A percentile compares a stretch with the other conserved stretches of the same genome.
Conservation (phyloP, 2,113 vertebrate genomes). For the Bettongia penicillata region DNA sequence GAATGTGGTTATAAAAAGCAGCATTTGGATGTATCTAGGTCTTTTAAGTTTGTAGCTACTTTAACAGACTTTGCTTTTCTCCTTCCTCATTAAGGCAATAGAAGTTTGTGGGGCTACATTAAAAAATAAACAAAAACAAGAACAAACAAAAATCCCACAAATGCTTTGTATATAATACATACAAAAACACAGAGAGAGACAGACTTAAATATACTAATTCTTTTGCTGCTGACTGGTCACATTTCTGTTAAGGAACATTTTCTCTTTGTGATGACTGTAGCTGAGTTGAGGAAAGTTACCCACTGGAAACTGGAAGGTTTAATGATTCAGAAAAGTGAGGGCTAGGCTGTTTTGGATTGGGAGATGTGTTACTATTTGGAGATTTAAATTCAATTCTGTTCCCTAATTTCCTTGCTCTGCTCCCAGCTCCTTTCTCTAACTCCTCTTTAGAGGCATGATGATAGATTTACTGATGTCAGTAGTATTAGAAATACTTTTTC, state of each 20-base stretch:
- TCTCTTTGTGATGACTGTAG: conserved; percentile 45
- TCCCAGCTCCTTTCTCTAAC: not conserved
- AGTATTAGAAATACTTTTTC: not conserved
- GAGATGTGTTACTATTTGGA: not conserved
- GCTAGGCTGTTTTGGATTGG: conserved; percentile 41
- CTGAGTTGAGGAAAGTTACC: conserved; percentile 69
- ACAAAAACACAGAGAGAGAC: not conserved
- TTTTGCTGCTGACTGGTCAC: conserved; percentile 61
- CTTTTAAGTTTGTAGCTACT: not conserved
- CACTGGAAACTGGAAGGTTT: conserved; percentile 38
- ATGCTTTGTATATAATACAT: not conserved
- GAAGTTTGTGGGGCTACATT: not conserved
- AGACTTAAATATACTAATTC: not conserved
- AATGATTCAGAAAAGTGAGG: conserved; percentile 65
- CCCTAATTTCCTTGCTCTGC: conserved; percentile 19
- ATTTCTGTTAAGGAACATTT: conserved; percentile 50
- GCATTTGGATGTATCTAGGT: not conserved
- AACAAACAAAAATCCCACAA: no score
- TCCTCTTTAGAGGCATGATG: conserved; percentile 24
- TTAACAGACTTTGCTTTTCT: not conserved
- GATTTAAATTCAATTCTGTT: conserved; percentile 20
- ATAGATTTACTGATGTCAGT: conserved; percentile 66
- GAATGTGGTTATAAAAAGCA: not conserved
- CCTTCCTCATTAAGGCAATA: not conserved
- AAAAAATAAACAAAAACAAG: no score